Evolutionary conservation across 2,888 invertebrate genomes (phyloP).

Genomic region (Drosophila colorata): DNA sequence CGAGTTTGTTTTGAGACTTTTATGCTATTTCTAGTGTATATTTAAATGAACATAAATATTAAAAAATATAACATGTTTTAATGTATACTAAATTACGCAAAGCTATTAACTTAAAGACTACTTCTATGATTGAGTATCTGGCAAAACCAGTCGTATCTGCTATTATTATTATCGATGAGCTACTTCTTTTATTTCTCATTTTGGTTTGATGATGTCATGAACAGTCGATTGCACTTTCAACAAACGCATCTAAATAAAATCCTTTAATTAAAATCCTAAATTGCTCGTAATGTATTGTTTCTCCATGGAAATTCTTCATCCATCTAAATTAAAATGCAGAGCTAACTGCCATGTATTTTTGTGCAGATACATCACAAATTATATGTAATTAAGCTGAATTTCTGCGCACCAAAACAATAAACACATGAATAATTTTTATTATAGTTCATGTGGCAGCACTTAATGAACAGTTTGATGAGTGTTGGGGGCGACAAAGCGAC

Average conservation of each 20-base stretch:
- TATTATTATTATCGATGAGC: neutral
- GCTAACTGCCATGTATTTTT: conserved; percentile 15
- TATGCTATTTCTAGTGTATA: neutral
- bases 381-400: conserved; percentile 28
- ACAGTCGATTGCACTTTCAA: conserved; percentile 24
- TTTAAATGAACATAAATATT: neutral
- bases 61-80: neutral
- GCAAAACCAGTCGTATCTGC: neutral
- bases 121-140: neutral
- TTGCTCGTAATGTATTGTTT: conserved; percentile 30
- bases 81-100: too few species aligned
- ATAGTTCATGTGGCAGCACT: conserved; percentile 11
- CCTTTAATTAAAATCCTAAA: conserved; percentile 53
- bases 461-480: neutral
- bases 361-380: conserved; percentile 15
- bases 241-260: conserved; percentile 24
- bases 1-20: conserved; percentile 4
- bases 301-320: conserved; percentile 1
- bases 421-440: conserved; percentile 17
- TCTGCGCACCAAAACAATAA: conserved; percentile 2
- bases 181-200: neutral
- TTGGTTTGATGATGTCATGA: conserved; percentile 12
- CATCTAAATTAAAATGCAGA: neutral
- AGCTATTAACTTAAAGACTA: too few species aligned
- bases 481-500: neutral